Evolutionary conservation across 1,140 invertebrate genomes (phyloP), one percentile per base, ranked within the genome.

Genomic region (Philopotamus ludificatus): DNA sequence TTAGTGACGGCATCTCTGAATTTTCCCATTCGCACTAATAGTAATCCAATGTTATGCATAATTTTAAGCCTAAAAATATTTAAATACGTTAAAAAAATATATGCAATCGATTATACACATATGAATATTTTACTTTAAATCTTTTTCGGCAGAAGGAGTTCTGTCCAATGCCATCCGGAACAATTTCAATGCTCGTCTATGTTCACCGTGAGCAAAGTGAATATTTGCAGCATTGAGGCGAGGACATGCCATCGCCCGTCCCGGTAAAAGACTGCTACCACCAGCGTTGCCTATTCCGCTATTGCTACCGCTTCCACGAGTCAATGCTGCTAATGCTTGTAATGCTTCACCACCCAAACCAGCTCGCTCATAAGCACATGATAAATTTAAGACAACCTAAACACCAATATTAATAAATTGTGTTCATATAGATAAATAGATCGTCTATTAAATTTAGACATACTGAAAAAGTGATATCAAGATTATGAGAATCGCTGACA

Each of bases 81-180:
- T 34, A 34, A 28, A 62, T 26, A 28, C 34, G n/a, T 28, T 62
- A 18, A 63, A 45, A 51, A 25, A 44, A 50, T 15, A 42, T 12
- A 53, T 41, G 18, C 34, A 41, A 7, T 8, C 15, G 34, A 41
- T 51, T 3, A 25, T 1, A 9, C 42, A 54, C 49, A 34, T 34
- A 23, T 22, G 22, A 58, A 55, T 22, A n/a, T 39, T 42, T 70
- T 79, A 94, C 92, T 93, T 91, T 65, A 93, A 77, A 79, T 94
- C 90, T 75, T 95, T 97, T 73, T 97, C 92, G 20, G 89, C 91
- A 34, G 92, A 91, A 1, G 93, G 92, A 3, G 97, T 91, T 79
- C 97, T 95, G 79, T 99, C 96, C 41, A 98, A 81, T 9, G 95
- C 95, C 95, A 97, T 98, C 72, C 94, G 84, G 74, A 98, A 98